Conservation (phyloP, 2,888 invertebrate species). For the Oxyscelio sp. region DNA sequence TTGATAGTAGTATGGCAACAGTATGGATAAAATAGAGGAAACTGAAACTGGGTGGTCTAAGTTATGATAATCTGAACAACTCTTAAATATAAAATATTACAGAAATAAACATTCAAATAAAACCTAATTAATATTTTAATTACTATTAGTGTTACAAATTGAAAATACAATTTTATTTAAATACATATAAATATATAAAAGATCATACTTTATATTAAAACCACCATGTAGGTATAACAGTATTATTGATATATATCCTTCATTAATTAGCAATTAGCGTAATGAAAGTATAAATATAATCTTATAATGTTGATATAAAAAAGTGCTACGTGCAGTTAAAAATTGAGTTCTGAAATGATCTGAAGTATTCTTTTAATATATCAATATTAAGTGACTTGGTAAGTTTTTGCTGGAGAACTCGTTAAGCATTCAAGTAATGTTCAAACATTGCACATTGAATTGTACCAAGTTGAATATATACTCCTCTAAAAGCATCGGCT, state of each 20-base stretch:
- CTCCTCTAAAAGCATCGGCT: constrained; percentile 60
- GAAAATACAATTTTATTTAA: too few relatives aligned
- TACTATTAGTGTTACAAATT: not conserved
- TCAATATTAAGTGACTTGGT: constrained; percentile 5
- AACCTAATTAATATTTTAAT: not conserved
- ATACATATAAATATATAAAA: too few relatives aligned
- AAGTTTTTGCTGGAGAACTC: constrained; percentile 82
- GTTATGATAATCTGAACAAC: constrained; percentile 34
- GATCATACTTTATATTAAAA: too few relatives aligned
- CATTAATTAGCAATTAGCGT: too few relatives aligned
- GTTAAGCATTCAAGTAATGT: constrained; percentile 87
- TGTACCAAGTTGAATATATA: constrained; percentile 78
- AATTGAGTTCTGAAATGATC: too few relatives aligned
- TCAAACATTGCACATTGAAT: constrained; percentile 86
- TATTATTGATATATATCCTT: too few relatives aligned
- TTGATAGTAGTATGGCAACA: constrained; percentile 14
- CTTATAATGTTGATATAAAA: too few relatives aligned
- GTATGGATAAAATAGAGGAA: constrained; percentile 29
- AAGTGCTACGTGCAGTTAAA: too few relatives aligned
- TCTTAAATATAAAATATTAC: constrained; percentile 28
- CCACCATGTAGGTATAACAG: too few relatives aligned
- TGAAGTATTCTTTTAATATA: constrained; percentile 20
- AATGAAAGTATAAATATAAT: too few relatives aligned
- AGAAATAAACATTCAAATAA: constrained; percentile 5
- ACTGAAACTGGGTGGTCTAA: constrained; percentile 15